A percentile compares a stretch with the other conserved stretches of the same genome.
These are phyloP conservation scores for Embidobia sp. DNA, from an alignment of 2,888 invertebrate species.

Conservation along the genomic window DNA sequence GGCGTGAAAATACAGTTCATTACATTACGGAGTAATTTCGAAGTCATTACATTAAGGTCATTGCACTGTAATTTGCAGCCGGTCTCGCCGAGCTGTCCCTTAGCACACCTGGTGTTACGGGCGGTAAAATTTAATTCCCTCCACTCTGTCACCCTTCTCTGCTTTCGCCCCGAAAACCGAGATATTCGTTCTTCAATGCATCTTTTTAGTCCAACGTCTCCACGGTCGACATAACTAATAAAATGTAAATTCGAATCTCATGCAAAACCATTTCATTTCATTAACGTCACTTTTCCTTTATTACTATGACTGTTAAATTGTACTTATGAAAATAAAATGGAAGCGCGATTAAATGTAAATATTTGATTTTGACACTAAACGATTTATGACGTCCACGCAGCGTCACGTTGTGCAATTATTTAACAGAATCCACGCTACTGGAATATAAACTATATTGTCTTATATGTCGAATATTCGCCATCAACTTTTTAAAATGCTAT, in stretches of 20 bases:
- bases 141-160: constrained; percentile 55
- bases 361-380: constrained; percentile 34
- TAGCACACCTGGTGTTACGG: constrained; percentile 72
- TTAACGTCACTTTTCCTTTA: constrained; percentile 45
- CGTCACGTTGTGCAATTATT: too few species aligned
- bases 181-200: constrained; percentile 59
- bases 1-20: constrained; percentile 45
- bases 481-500: too few species aligned
- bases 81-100: constrained; percentile 66
- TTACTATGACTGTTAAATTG: constrained; percentile 44
- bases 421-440: constrained; percentile 11
- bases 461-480: too few species aligned
- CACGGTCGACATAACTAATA: constrained; percentile 49
- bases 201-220: constrained; percentile 50
- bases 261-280: constrained; percentile 55
- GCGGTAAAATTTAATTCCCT: constrained; percentile 61
- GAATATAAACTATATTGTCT: background rate
- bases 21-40: constrained; percentile 56
- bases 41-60: constrained; percentile 67
- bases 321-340: constrained; percentile 37
- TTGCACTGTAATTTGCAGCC: constrained; percentile 67
- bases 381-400: constrained; percentile 13
- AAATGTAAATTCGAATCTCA: constrained; percentile 57
- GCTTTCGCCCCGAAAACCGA: constrained; percentile 59
- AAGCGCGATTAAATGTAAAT: constrained; percentile 51